Percentiles rank a stretch among this genome's conserved stretches.
Conservation (phyloP, 2,888 invertebrate genomes). For the Polyploca ridens region DNA sequence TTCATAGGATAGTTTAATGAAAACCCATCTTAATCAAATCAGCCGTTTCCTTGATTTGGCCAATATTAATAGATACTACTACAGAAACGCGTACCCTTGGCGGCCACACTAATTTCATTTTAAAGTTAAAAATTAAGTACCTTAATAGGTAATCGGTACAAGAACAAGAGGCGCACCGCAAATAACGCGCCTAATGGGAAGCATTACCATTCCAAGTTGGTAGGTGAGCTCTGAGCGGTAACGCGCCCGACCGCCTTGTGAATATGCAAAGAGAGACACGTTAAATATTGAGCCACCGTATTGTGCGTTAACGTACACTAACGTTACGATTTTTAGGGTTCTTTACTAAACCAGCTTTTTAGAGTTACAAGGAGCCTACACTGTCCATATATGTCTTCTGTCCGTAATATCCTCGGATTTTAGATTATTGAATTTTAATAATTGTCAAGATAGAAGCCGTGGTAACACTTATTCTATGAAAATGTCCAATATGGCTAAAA, state of each 20-base stretch:
- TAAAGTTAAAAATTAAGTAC: not conserved
- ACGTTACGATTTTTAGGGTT: not conserved
- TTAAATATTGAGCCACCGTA: conserved; percentile 70
- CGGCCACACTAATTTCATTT: not conserved
- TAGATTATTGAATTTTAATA: no score
- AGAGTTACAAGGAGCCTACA: no score
- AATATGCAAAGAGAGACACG: conserved; percentile 36
- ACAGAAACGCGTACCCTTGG: no score
- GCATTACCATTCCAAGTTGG: conserved; percentile 72
- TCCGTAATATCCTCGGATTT: no score
- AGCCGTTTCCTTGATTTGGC: not conserved
- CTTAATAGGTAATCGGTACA: conserved; percentile 45
- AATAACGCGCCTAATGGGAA: conserved; percentile 58
- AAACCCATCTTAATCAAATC: not conserved
- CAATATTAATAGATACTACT: no score
- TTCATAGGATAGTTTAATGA: no score
- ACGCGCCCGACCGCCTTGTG: conserved; percentile 66
- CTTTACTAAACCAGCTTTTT: no score
- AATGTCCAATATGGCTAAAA: no score
- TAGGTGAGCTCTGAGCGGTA: conserved; percentile 43
- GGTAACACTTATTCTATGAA: no score
- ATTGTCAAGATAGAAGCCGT: no score
- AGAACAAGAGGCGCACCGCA: conserved; percentile 37
- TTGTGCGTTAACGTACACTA: conserved; percentile 45
- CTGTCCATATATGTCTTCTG: no score